Base-by-base conservation (phyloP, 2,113 vertebrate genomes). In the Proterorhinus semilunaris region DNA sequence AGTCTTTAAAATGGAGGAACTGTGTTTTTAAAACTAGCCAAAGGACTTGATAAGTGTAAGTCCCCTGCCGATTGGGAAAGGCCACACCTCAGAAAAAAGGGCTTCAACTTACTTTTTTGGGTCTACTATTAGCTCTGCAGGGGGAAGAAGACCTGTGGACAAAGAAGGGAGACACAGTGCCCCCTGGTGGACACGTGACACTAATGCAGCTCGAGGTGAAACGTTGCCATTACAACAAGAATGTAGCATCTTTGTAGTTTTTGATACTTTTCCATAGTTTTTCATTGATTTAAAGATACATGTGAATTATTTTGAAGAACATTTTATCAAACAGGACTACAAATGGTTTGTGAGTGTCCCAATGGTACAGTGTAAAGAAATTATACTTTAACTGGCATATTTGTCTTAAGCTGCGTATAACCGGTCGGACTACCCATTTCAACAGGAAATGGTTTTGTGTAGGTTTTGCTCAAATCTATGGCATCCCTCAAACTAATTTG, bases 231-330 rank as follows among this genome's bases (percentile, higher is more conserved):
- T 74, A 58, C 50, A 21, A 52, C 8, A 66, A 59, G 71, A 80
- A 80, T 80, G 74, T 76, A 64, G 74, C 36, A 3, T 46, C 62
- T 79, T 75, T 69, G 47, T 81, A 75, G 74, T 46, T 85, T 82
- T 86, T 88, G 65, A 85, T 85, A 78, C 71, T 67, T 80, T 68
- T 80, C 65, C 69, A 69, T 49, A 58, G 69, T 50, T 47, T 53
- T 53, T 8, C 52, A 53, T 53, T 65, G 48, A 4, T 52, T 36
- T 51, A 16, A 67, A 44, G 6, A 62, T 55, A 53, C 16, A 21
- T 53, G 52, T 62, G 9, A 6, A n/a, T 8, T 2, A 44, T 45
- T 46, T 10, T 8, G 43, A 16, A 13, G 43, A 45, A n/a, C 10
- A 16, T 45, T n/a, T 62, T 45, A 16, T 45, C 43, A 62, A 46